Conservation (phyloP, 2,888 invertebrate species). For the Nomada goodeniana region DNA sequence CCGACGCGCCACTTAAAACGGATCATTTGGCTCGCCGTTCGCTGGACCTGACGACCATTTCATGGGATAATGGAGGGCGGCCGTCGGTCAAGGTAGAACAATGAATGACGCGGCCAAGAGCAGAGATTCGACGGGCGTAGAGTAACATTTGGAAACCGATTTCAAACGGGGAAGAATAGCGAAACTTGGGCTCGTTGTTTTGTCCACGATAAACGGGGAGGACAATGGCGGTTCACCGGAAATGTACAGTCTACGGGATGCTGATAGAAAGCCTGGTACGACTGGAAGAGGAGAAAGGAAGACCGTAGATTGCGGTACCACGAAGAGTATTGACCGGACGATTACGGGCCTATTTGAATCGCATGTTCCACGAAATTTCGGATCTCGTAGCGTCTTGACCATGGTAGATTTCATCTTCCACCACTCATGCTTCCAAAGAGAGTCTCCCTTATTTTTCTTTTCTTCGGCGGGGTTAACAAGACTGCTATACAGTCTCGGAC, state of each 20-base stretch:
- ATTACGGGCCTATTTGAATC: conserved; percentile 40
- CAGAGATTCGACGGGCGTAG: conserved; percentile 40
- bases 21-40: conserved; percentile 28
- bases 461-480: neutral
- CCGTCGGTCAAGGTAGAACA: conserved; percentile 58
- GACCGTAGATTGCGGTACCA: neutral
- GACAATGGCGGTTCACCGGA: conserved; percentile 53
- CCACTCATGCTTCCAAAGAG: neutral
- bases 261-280: conserved; percentile 44
- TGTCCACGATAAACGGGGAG: conserved; percentile 50
- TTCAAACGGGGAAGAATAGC: conserved; percentile 51
- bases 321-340: conserved; percentile 42
- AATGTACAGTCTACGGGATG: conserved; percentile 56
- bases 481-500: too few relatives aligned
- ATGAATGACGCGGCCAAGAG: conserved; percentile 54
- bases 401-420: too few relatives aligned
- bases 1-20: conserved; percentile 32
- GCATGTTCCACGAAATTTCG: conserved; percentile 24
- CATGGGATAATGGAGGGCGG: conserved; percentile 45
- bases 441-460: neutral
- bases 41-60: conserved; percentile 7
- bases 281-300: conserved; percentile 21
- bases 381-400: neutral
- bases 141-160: conserved; percentile 56
- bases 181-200: conserved; percentile 47